Base-by-base conservation (phyloP, 2,888 invertebrate species). In the Tridacna gigas region DNA sequence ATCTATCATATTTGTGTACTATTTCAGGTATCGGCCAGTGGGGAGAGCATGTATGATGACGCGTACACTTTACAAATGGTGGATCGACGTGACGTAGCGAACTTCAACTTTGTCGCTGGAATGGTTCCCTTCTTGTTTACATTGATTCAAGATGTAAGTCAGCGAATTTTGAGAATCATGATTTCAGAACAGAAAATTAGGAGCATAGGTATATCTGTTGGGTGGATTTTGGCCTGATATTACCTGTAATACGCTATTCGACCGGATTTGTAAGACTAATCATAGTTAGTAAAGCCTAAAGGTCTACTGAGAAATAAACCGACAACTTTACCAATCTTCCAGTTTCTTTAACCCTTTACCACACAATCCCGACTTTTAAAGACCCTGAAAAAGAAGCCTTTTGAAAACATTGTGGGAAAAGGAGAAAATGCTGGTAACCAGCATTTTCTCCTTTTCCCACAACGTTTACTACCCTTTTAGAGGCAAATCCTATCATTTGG, bases 91-190 rank as follows among this genome's bases (percentile, higher is more conserved):
- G 92, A 93, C 77, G 89, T 93, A 11, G 79, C 80, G 45, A 92
- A 92, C 76, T 93, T 94, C 82, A 94, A 95, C 91, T 94, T 91
- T 82, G 94, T 94, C 7, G 94, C 94, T 66, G 95, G 95, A 48
- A 93, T 93, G 91, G 94, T 95, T 26, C 95, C 95, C 9, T 93
- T 95, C 86, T 86, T 95, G 37, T 93, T 93, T 82, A 94, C 94
- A 83, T 89, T 94, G 45, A 93, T 94, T n/a, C 89, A 92, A 48
- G 94, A 94, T 76, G 95, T 95, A 89, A 56, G 56, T 56, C 5
- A 56, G 37, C 37, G 37, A 37, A 37, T 37, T 2, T 37, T 2
- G 37, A 37, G 37, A 4, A 7, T 2, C 2, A 37, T 37, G 7
- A 37, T 37, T 2, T 37, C 37, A n/a, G n/a, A n/a, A n/a, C n/a